Percentiles rank a stretch among this genome's conserved stretches.
Evolutionary conservation across 2,113 vertebrate species (phyloP).

Genomic region (Alethe castanea): DNA sequence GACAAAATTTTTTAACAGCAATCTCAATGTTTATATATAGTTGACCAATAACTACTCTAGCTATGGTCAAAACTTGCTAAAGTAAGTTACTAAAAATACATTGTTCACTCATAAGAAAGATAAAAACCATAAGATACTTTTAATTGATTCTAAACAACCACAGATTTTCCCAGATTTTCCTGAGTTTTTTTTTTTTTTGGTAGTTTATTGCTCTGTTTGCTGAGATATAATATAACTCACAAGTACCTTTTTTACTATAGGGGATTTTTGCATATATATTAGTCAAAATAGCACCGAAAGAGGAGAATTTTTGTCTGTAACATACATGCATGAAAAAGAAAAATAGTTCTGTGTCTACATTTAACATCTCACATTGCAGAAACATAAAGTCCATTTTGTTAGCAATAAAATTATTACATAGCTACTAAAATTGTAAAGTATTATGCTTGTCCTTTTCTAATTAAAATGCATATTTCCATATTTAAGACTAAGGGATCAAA

Average conservation of each 20-base stretch:
- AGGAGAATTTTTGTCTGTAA: neutral
- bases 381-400: neutral
- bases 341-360: neutral
- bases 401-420: neutral
- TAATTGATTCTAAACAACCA: neutral
- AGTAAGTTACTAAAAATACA: neutral
- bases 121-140: neutral
- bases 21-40: neutral
- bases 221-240: neutral
- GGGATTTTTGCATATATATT: neutral
- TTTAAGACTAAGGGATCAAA: neutral
- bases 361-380: neutral
- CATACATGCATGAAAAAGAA: neutral
- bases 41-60: neutral
- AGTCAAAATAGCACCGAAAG: neutral
- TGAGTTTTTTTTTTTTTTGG: neutral
- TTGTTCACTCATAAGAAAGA: constrained; percentile 8
- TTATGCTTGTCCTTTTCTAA: neutral
- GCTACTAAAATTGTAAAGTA: neutral
- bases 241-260: neutral
- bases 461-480: neutral
- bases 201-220: neutral
- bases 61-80: neutral
- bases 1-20: neutral
- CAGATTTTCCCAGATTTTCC: neutral